A percentile compares a stretch with the other conserved stretches of the same genome.
Conservation (phyloP, 2,113 vertebrate genomes). For the Sceloporus tristichus region DNA sequence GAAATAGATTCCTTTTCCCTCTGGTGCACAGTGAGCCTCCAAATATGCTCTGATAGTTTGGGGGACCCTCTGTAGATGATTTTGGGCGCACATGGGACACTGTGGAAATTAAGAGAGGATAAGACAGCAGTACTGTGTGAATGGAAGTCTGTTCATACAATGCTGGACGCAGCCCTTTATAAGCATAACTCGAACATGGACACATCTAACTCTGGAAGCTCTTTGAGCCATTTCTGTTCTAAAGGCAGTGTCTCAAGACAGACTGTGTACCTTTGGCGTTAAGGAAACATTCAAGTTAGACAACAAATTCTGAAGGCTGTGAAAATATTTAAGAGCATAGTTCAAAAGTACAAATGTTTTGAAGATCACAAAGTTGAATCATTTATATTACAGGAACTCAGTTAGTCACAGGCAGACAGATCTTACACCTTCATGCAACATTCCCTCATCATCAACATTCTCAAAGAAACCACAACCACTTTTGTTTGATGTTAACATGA, state of each 20-base stretch:
- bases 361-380: constrained; percentile 48
- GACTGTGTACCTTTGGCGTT: constrained; percentile 15
- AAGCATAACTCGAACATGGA: neutral
- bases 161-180: neutral
- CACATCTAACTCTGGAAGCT: neutral
- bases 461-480: constrained; percentile 67
- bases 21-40: neutral
- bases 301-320: neutral
- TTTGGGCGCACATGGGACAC: neutral
- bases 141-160: neutral
- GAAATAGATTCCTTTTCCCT: neutral
- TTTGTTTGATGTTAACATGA: constrained; percentile 70
- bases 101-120: neutral
- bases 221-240: neutral
- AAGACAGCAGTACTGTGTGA: neutral
- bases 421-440: constrained; percentile 67
- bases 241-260: neutral
- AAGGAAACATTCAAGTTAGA: neutral
- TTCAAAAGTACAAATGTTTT: constrained; percentile 54
- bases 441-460: constrained; percentile 60
- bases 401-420: constrained; percentile 31
- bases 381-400: constrained; percentile 44
- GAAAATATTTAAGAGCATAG: constrained; percentile 27
- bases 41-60: neutral
- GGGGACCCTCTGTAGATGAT: neutral